These are phyloP conservation scores for Cyclargus thomasi DNA, from an alignment of 1,140 invertebrate species.

Conservation along the genomic window DNA sequence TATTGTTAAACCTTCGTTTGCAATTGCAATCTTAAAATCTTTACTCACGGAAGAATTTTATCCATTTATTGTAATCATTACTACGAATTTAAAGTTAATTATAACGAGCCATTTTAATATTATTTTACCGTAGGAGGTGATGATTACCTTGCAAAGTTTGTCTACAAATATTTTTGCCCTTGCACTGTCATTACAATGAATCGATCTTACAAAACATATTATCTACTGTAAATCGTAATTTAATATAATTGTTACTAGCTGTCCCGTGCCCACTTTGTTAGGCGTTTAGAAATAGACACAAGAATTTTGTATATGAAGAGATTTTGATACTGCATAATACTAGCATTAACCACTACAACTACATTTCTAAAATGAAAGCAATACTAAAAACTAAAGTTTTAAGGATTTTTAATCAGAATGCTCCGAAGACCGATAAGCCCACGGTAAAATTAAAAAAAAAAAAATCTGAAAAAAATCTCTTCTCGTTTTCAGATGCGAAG, in stretches of 20 bases:
- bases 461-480: not conserved
- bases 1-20: not conserved
- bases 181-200: not conserved
- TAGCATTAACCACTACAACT: no score
- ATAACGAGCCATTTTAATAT: not conserved
- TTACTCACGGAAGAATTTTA: not conserved
- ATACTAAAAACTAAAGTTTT: no score
- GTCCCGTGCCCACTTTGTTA: no score
- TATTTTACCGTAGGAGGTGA: not conserved
- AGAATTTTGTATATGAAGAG: no score
- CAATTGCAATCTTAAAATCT: not conserved
- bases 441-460: not conserved
- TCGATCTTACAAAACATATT: no score
- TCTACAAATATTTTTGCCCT: not conserved
- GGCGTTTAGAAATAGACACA: no score
- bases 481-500: constrained; percentile 85
- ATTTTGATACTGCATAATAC: no score
- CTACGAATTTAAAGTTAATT: not conserved
- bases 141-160: not conserved
- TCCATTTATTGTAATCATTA: not conserved
- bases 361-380: no score
- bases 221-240: no score
- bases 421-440: no score
- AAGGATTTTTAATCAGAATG: no score
- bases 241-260: not conserved